Evolutionary conservation across 2,888 invertebrate species (phyloP), one percentile per base, ranked within the genome.

Genomic region (Drosophila rellima): DNA sequence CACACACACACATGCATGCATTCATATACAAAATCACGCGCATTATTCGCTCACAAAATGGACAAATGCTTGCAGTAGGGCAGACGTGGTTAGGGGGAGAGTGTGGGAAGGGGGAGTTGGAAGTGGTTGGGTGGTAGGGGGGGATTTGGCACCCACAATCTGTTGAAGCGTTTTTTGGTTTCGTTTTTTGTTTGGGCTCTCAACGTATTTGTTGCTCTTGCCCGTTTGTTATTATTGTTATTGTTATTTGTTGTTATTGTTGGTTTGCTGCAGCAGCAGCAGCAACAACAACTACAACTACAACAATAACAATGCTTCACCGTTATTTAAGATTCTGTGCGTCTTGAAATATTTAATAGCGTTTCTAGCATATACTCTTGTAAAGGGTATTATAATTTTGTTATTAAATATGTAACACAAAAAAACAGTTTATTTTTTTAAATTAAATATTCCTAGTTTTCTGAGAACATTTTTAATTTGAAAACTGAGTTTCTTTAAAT

Each of bases 31-130:
- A 74, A 68, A 74, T 74, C 74, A 78, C 74, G 78, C 68, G 70
- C 78, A 72, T 71, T 66, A 77, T 76, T 77, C 77, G 73, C 62
- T 65, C 73, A 73, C 73, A 73, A 85, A 82, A 76, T 75, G 83
- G 74, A 67, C 82, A 74, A 65, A 56, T 63, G 70, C 68, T 64
- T 15, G 59, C 69, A 63, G 61, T 61, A 45, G 67, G 60, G 56
- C 31, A 18, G 31, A 15, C 8, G 6, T 5, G 6, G 6, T 23
- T 15, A 20, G 33, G 2, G 17, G 33, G 42, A 42, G 23, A 7
- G 63, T 11, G 18, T 11, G 47, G 7, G 26, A 18, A 48, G 11
- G 11, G 15, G 1, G 18, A 5, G 40, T 7, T 29, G 13, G 10
- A 13, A 4, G 13, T 5, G 10, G 31, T 2, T 15, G 33, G 3